Percentiles rank a stretch among this genome's conserved stretches.
Conservation (phyloP, 2,888 invertebrate species). For the Hoplodrina ambigua region DNA sequence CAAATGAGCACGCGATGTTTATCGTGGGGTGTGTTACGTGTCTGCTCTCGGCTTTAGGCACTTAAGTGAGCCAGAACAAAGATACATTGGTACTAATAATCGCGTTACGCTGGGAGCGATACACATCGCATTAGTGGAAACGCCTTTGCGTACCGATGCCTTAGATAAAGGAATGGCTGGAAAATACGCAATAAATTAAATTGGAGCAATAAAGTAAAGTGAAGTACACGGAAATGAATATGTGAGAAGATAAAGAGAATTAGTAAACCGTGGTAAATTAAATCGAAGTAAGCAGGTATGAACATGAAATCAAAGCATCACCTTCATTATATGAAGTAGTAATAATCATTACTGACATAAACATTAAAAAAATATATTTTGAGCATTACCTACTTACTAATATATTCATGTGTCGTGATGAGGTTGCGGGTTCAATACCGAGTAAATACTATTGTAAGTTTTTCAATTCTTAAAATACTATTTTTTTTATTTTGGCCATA, state of each 20-base stretch:
- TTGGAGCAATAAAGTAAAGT: slow-evolving; percentile 3
- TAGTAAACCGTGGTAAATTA: not conserved
- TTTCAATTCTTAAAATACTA: no score
- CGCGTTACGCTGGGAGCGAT: slow-evolving; percentile 19
- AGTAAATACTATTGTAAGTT: no score
- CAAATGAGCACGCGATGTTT: slow-evolving; percentile 19
- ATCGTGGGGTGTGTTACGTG: slow-evolving; percentile 23
- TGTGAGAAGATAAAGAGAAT: not conserved
- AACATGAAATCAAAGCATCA: not conserved
- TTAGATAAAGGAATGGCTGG: slow-evolving; percentile 17
- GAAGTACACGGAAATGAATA: not conserved
- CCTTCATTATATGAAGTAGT: no score
- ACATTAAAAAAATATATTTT: no score
- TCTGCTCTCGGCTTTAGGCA: slow-evolving; percentile 21
- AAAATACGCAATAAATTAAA: slow-evolving; percentile 32
- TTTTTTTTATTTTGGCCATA: no score
- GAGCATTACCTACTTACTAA: no score
- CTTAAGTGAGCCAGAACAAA: slow-evolving; percentile 24
- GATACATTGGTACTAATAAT: slow-evolving; percentile 36
- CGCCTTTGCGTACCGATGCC: slow-evolving; percentile 14
- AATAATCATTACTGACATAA: no score
- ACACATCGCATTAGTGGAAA: slow-evolving; percentile 33
- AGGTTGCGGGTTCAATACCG: no score
- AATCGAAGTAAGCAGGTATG: not conserved
- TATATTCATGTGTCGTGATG: no score